Evolutionary conservation across 2,113 vertebrate species (phyloP).

Genomic region (Willisornis vidua): DNA sequence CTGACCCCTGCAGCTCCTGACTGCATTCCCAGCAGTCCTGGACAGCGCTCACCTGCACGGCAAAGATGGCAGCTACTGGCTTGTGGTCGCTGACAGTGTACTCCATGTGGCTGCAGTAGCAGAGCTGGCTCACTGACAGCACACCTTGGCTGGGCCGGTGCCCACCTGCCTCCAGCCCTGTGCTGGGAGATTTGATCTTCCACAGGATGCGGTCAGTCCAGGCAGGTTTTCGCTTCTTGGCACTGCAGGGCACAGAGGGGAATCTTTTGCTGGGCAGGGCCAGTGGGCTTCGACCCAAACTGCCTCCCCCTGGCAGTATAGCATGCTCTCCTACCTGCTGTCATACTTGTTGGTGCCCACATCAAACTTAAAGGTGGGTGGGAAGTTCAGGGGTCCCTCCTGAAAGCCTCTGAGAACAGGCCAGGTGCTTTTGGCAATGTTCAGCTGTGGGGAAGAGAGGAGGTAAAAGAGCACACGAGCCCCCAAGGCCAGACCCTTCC

Average conservation of each 20-base stretch:
- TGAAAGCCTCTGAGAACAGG: slow-evolving; percentile 91
- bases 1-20: background rate
- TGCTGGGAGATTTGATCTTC: slow-evolving; percentile 85
- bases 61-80: slow-evolving; percentile 89
- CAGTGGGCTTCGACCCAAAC: background rate
- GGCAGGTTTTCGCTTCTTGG: slow-evolving; percentile 96
- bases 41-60: slow-evolving; percentile 82
- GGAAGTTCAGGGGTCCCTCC: slow-evolving; percentile 91
- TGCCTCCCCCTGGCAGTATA: background rate
- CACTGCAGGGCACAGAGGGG: slow-evolving; percentile 69
- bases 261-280: background rate
- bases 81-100: slow-evolving; percentile 95
- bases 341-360: slow-evolving; percentile 96
- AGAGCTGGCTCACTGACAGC: slow-evolving; percentile 86
- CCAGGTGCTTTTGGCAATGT: slow-evolving; percentile 92
- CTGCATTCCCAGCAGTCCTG: background rate
- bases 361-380: slow-evolving; percentile 97
- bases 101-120: slow-evolving; percentile 94
- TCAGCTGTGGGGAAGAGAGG: slow-evolving; percentile 81
- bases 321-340: slow-evolving; percentile 83
- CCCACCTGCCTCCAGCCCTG: slow-evolving; percentile 76
- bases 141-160: slow-evolving; percentile 74
- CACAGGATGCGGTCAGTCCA: slow-evolving; percentile 98
- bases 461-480: background rate
- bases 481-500: background rate